Base-by-base conservation (phyloP, 2,797 vertebrate species). In the Dryobates pubescens region DNA sequence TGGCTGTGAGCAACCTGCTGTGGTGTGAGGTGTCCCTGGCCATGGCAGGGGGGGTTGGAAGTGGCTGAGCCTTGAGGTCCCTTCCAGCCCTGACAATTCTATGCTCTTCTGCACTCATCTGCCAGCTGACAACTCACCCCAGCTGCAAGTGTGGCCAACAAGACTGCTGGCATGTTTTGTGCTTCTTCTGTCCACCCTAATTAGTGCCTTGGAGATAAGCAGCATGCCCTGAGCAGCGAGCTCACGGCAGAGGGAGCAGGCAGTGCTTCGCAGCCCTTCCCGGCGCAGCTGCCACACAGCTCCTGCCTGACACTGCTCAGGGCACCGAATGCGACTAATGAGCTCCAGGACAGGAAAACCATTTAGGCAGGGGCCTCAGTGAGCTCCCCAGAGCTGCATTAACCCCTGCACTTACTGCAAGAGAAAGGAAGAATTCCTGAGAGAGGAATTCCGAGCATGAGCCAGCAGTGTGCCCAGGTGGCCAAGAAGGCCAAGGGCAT, bases 321-420 rank as follows among this genome's bases (percentile, higher is more conserved):
- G 86, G 80, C 88, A 45, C 93, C 54, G 65, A 70, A 27, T n/a
- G 88, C 68, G 36, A 68, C 93, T 95, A 87, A 93, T 82, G 89
- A 95, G 91, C 80, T 91, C 70, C 80, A 36, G 79, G 62, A 15
- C 71, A 92, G 68, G 68, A 72, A 69, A 74, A 73, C 78, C 27
- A 3, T 73, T 59, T 15, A 19, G 74, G 38, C n/a, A 36, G 68
- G 64, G 49, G 61, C 70, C 73, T 82, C 82, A 30, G 63, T 1
- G 10, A 73, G 70, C 86, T 77, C 58, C 87, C 58, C 51, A 43
- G 82, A 17, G 83, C 19, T 95, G 94, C 75, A 29, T 58, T 71
- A 89, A 89, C 86, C 93, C 76, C 78, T 79, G 81, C 71, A 14
- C 69, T 79, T 64, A 17, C 56, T 57, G 32, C 68, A 18, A 7